Base-by-base conservation (phyloP, 2,797 vertebrate genomes). In the Acanthurus lineatus region DNA sequence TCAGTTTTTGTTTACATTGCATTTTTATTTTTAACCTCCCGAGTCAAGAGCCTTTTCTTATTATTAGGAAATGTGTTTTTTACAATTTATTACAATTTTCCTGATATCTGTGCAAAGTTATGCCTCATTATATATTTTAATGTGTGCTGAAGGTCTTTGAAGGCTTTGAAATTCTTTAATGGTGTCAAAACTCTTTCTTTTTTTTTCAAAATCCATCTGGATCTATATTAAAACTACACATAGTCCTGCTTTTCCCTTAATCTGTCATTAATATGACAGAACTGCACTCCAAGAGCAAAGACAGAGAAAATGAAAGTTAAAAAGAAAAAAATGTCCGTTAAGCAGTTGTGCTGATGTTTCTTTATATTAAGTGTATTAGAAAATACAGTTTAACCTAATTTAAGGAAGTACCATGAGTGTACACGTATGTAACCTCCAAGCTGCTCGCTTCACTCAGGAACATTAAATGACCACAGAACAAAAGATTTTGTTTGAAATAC, bases 391-490 rank as follows among this genome's bases (percentile, higher is more conserved):
- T 49, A 19, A 65, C 12, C 56, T 69, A 42, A 38, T 68, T 5
- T 12, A 15, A 38, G 1, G 5, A 0, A 4, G 47, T 9, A 5
- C 53, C 52, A 4, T 54, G 0, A 22, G 15, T 54, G 14, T 17
- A 28, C 40, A 22, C 2, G 4, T 16, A 14, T 42, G 12, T 44
- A 20, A 69, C 65, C 47, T 61, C 38, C 32, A 28, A 69, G 11
- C 1, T 42, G 9, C 9, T 51, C 15, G 15, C 17, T 47, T 76
- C 28, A 60, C 57, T 79, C 67, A 83, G 52, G 56, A 68, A 47
- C 58, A n/a, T 54, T 12, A 54, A 22, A 63, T 44, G 42, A 80
- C 17, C 54, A 68, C 58, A 62, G 22, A 66, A 28, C 12, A n/a
- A 16, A 45, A 20, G 16, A 45, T 45, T 51, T 11, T 77, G 19